Evolutionary conservation across 2,113 vertebrate genomes (phyloP), one percentile per base, ranked within the genome.

Genomic region (Dicaeum eximium): DNA sequence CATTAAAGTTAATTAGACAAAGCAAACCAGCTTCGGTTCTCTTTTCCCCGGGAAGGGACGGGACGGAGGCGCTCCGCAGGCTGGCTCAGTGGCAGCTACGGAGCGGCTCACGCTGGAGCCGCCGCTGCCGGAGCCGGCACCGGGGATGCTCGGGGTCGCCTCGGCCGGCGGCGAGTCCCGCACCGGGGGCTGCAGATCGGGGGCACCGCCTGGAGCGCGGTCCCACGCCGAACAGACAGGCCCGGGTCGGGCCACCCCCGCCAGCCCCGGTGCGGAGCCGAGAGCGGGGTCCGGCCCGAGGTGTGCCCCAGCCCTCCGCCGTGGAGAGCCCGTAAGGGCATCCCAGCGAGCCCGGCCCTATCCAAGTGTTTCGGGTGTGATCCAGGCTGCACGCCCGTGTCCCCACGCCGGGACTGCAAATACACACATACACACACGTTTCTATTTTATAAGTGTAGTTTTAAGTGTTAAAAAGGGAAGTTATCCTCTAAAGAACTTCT

Each of bases 331-430:
- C 42, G 38, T 35, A 24, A 25, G 19, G 3, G 58, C 35, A 51
- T 11, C 61, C 37, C 33, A 10, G 77, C 23, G 20, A 12, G 69
- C 38, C 50, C 37, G 37, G 37, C 77, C 31, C 30, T 4, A 1
- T 0, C 13, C 1, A 3, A 48, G 20, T 4, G 31, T 8, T 33
- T 12, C 31, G 22, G 38, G 5, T 1, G 21, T 2, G 56, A 25
- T 3, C 15, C 11, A 38, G 38, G 38, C 38, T 38, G 38, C 38
- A 0, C 3, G 42, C 37, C 33, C 25, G 21, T 4, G 6, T 61
- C 18, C 19, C 33, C 66, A 3, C 19, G n/a, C 33, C 12, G 54
- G 47, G 42, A 24, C 30, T 5, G 60, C 40, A 15, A 16, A 35
- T 3, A 38, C 0, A 54, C 13, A 7, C 24, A 9, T 3, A 13